phyloP scores from a whole-genome alignment of 2,888 invertebrate genomes.

The Rhimphoctona megacephalus region DNA sequence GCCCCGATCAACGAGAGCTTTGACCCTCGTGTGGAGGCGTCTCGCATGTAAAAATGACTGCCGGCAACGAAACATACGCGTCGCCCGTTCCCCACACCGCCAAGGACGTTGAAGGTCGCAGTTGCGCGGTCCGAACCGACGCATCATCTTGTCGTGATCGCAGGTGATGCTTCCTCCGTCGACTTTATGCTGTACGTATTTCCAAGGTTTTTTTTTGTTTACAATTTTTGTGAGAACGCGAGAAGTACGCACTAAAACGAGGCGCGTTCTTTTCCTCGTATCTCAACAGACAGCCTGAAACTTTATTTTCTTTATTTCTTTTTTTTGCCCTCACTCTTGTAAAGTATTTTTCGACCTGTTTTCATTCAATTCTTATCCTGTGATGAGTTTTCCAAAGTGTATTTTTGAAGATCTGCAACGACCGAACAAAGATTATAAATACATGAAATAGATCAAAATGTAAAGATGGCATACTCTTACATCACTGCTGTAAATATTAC shows the following conservation, averaged over 20 bases:
- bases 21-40: conserved; percentile 55
- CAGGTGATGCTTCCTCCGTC: conserved; percentile 45
- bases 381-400: not conserved
- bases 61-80: conserved; percentile 40
- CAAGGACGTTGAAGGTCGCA: conserved; percentile 84
- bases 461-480: not conserved
- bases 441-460: not conserved
- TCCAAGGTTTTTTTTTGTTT: not conserved
- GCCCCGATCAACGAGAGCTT: conserved; percentile 35
- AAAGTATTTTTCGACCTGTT: no score
- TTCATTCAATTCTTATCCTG: not conserved
- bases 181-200: not conserved
- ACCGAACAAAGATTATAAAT: not conserved
- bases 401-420: not conserved
- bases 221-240: not conserved
- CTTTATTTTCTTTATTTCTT: not conserved
- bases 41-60: conserved; percentile 62
- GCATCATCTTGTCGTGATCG: conserved; percentile 69
- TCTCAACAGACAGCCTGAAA: not conserved
- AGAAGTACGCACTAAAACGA: not conserved
- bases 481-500: not conserved
- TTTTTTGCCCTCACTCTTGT: not conserved
- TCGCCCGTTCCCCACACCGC: conserved; percentile 66
- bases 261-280: not conserved
- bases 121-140: conserved; percentile 78